These are phyloP conservation scores for Lasioglossum figueresi DNA, from an alignment of 2,888 invertebrate genomes.

Conservation along the genomic window DNA sequence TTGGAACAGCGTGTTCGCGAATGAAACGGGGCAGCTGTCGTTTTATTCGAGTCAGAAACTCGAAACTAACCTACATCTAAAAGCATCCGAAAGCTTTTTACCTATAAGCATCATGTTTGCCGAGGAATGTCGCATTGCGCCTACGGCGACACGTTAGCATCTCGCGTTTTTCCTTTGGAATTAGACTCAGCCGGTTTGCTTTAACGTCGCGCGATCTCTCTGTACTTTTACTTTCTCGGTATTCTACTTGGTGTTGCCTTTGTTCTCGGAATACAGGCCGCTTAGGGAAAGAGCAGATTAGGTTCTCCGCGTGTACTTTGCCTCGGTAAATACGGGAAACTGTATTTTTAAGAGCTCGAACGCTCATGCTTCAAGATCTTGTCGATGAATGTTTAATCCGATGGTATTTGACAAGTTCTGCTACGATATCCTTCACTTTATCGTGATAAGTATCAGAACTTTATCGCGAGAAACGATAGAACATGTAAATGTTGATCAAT, in stretches of 20 bases:
- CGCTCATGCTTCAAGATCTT: not conserved
- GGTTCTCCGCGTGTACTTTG: not conserved
- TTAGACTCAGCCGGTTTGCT: constrained; percentile 48
- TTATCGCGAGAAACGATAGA: not conserved
- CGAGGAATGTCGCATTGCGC: constrained; percentile 65
- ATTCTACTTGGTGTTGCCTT: constrained; percentile 27
- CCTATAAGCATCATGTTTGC: constrained; percentile 49
- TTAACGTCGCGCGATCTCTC: constrained; percentile 18
- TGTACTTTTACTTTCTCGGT: not conserved
- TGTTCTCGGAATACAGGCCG: constrained; percentile 33
- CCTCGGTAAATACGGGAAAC: not conserved
- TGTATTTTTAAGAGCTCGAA: not conserved
- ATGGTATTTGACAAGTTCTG: not conserved
- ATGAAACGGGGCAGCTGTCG: not conserved
- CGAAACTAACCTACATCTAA: constrained; percentile 46
- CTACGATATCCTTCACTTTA: no score
- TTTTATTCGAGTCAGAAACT: constrained; percentile 8
- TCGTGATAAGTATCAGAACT: not conserved
- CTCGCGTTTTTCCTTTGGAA: constrained; percentile 36
- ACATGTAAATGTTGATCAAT: not conserved
- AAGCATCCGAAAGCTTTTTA: constrained; percentile 41
- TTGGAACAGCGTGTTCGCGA: not conserved
- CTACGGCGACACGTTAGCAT: constrained; percentile 49
- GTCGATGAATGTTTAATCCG: not conserved
- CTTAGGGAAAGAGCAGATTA: constrained; percentile 20